Base-by-base conservation (phyloP, 2,113 vertebrate species). In the Salvelinus fontinalis region DNA sequence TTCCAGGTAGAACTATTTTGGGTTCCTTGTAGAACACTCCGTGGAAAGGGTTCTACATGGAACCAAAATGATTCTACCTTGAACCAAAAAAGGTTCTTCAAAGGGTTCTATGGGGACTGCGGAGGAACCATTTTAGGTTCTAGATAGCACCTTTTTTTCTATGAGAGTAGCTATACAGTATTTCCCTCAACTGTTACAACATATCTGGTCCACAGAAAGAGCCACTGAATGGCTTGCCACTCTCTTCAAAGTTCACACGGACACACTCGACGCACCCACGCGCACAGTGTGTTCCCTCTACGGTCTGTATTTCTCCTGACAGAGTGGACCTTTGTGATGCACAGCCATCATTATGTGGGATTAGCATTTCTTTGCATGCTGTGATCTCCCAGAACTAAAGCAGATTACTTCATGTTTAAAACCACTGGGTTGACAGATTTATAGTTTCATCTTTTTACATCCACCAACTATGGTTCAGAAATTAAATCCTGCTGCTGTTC, bases 381-480 rank as follows among this genome's bases (percentile, higher is more conserved):
- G 74, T 83, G 85, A 92, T 92, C 85, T 90, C 39, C 79, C 74
- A 62, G 92, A 91, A 94, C 94, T 93, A 93, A 79, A 77, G 77
- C 70, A 92, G 90, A 93, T 92, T 91, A 93, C 87, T 90, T 90
- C 85, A 87, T 89, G 87, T 89, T 91, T 77, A 75, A 85, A 84
- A 71, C 60, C 87, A 73, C 81, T 54, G 34, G 51, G 12, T 54
- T 80, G 65, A 67, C 74, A 89, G 78, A 91, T 90, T 75, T 82
- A 83, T n/a, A 27, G 77, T 84, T 87, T 85, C 88, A 85, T 87
- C 79, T 83, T 88, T 82, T 83, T 79, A 79, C 78, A 84, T 87
- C 83, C 83, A 6, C 66, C 67, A 77, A 64, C 84, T 83, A 80
- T 82, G 70, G 74, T 81, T 66, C 77, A 87, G 80, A 86, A 54